Evolutionary conservation across 2,113 vertebrate species (phyloP).

Genomic region (Rhegmatorhina hoffmannsi): DNA sequence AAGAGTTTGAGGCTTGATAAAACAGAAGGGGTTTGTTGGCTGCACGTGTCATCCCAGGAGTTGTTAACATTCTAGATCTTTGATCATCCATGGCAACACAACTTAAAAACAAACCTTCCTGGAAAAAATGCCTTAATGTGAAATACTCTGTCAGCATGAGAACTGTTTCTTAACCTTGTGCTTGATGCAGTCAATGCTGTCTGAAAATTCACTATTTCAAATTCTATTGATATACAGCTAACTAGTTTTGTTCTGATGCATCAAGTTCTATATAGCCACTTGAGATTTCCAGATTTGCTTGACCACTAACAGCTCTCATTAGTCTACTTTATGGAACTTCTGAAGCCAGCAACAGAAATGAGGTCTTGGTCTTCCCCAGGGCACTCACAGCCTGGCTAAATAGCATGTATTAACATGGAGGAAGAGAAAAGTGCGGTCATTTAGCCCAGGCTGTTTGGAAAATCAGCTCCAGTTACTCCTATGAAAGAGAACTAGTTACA

Average conservation of each 20-base stretch:
- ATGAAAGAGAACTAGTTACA: not conserved
- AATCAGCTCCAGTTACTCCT: not conserved
- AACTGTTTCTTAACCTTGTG: not conserved
- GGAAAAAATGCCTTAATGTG: accelerated
- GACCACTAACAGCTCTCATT: not conserved
- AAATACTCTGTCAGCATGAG: not conserved
- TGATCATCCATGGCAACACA: not conserved
- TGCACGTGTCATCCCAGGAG: not conserved
- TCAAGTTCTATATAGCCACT: not conserved
- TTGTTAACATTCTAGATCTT: not conserved
- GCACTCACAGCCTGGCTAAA: not conserved
- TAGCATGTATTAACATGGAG: not conserved
- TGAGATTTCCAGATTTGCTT: not conserved
- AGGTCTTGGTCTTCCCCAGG: not conserved
- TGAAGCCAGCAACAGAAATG: not conserved
- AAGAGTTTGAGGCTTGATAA: not conserved
- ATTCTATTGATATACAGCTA: not conserved
- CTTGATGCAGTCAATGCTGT: not conserved
- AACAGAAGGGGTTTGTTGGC: not conserved
- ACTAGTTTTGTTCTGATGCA: not conserved
- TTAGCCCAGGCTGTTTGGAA: not conserved
- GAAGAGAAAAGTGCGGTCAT: not conserved
- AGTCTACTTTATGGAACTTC: not conserved
- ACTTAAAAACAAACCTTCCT: not conserved
- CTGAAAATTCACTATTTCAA: not conserved